Evolutionary conservation across 2,888 invertebrate species (phyloP), one percentile per base, ranked within the genome.

Genomic region (Metallyticus violacea): DNA sequence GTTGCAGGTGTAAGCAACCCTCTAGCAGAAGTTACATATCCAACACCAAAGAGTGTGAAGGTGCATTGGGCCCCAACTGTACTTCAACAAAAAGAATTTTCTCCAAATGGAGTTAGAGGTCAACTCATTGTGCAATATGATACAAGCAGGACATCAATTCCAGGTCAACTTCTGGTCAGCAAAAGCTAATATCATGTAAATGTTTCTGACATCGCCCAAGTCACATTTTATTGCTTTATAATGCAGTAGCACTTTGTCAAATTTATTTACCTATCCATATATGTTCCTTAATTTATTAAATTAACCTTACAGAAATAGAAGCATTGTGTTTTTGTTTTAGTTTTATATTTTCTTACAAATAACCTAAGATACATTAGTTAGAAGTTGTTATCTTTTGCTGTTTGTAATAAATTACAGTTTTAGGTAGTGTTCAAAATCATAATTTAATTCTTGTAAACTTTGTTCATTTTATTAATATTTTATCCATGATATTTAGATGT

Each of bases 111-210:
- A 0, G 91, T 94, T 2, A 92, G 93, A 30, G 95, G 95, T 1
- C 94, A 95, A 90, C 95, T 96, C 89, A 93, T 95, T 7, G 94
- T 96, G 26, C 94, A 95, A 89, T 96, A 96, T 90, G 95, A 96
- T 89, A 95, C 96, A 0, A 93, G 94, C 78, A 79, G 88, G 30
- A 92, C 93, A 90, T 91, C 93, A 1, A 91, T 92, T 87, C 93
- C 93, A 78, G 95, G 95, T 27, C 94, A 95, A 91, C 92, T 94
- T 87, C 90, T 93, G 90, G 93, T 93, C 88, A 91, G 91, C 89
- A 30, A 15, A 26, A 62, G 26, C 7, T 26, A 78, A 26, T 78
- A 26, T 26, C 25, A 26, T 25, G 26, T 26, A 78, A 25, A 78
- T n/a, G n/a, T n/a, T n/a, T n/a, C n/a, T n/a, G n/a, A n/a, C n/a